Evolutionary conservation across 2,113 vertebrate genomes (phyloP), one percentile per base, ranked within the genome.

Genomic region (Xiphophorus maculatus): DNA sequence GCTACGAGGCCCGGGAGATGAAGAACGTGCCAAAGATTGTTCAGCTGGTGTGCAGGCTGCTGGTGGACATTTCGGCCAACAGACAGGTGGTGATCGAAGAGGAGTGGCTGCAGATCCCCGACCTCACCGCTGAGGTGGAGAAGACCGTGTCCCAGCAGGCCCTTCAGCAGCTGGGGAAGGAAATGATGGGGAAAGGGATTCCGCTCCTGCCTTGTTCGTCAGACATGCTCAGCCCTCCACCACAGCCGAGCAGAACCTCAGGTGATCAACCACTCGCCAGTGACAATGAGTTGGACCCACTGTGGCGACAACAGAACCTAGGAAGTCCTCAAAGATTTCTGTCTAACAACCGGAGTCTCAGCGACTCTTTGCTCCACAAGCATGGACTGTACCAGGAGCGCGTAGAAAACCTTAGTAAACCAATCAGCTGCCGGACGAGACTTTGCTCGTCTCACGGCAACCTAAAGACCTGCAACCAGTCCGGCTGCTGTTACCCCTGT

Each of bases 1-100:
- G 98, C 54, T 98, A 97, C 0, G 98, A 99, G 90, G 97, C 97
- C 0, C 94, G 98, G 35, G 94, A 96, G 83, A 96, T 99, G 93
- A 99, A 96, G 84, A 91, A 98, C 0, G 95, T 98, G 90, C 98
- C 98, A 84, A 99, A 99, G 85, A 96, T 99, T 9, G 67, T 99
- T 42, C 95, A 98, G 68, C 87, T 99, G 0, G 92, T 97, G 37
- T 99, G 97, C 93, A 94, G 93, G 77, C 69, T 97, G 61, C 92
- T 99, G 8, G 67, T 97, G 5, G 96, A 97, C 89, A 91, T 99
- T 29, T 96, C 96, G 0, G 96, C 97, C 80, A 95, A 98, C 91
- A 94, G 95, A 25, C 95, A 94, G n/a, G 90, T 94, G 42, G 76
- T 93, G 28, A 70, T 94, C 0, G 92, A 95, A 70, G 94, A 95